Base-by-base conservation (phyloP, 1,140 invertebrate genomes). In the Dolichoris vasculosae region DNA sequence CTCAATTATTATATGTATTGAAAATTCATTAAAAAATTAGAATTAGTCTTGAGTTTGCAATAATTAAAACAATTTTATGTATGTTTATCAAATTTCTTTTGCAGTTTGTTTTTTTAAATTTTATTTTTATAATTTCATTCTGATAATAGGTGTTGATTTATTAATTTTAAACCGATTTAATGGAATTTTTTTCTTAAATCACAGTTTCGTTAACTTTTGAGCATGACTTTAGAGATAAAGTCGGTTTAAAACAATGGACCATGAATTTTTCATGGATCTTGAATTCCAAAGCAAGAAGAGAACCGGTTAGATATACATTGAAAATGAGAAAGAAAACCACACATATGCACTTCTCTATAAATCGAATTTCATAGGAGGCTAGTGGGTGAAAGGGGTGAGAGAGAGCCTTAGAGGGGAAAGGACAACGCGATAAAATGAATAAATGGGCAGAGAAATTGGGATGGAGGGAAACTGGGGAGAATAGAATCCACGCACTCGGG, bases 351-450 rank as follows among this genome's bases (percentile, higher is more conserved):
- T 86, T 83, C 75, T 80, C 76, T 7, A n/a, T 59, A 86, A 77
- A 86, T 86, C 82, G 82, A 86, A 83, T 82, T 86, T 83, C 67
- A 75, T n/a, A 23, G 7, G 55, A 59, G 15, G 17, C 6, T 1
- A 32, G 30, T 23, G 43, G 59, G 43, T 13, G 15, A 76, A 13
- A 20, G 40, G n/a, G 32, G 55, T 9, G 3, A 26, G 23, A 26
- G 55, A 9, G 32, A 51, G n/a, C 8, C n/a, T 20, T 8, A 0
- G 48, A 11, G 67, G 17, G 30, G 46, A 64, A 75, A 82, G 67
- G 80, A 82, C 80, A 32, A 48, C 64, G 38, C 30, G 71, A 20
- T 15, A 69, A 86, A 84, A 78, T 79, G 77, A 86, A 83, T 86
- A 79, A 85, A 85, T 80, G 35, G 46, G 71, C 71, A 26, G 11